phyloP scores from a whole-genome alignment of 2,113 vertebrate species.

The Gasterosteus aculeatus region DNA sequence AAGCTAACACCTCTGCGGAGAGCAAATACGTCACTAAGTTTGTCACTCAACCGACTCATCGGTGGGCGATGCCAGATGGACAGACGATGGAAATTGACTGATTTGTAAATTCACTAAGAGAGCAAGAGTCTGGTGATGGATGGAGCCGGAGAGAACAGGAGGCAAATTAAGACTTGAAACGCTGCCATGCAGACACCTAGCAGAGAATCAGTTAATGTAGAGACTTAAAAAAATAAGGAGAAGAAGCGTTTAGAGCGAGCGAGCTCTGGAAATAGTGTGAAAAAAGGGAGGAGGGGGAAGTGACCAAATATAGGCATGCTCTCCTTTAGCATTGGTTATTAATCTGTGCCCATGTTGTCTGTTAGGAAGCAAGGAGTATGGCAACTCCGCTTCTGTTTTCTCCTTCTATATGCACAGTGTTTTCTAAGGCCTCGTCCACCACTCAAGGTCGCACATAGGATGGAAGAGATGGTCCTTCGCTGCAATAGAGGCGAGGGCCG shows the following conservation, averaged over 20 bases:
- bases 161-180: conserved; percentile 30
- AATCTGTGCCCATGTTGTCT: background rate
- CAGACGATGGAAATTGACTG: conserved; percentile 43
- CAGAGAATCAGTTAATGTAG: conserved; percentile 1
- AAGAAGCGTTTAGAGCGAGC: background rate
- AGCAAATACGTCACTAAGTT: conserved; percentile 72
- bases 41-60: conserved; percentile 63
- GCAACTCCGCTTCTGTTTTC: background rate
- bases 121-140: conserved; percentile 33
- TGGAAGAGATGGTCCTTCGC: conserved; percentile 1
- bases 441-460: conserved; percentile 14
- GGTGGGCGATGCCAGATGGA: conserved; percentile 55
- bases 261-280: background rate
- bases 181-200: background rate
- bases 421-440: conserved; percentile 16
- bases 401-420: background rate
- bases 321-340: background rate
- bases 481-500: conserved; percentile 35
- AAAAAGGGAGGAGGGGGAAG: conserved; percentile 20
- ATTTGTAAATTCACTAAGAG: conserved; percentile 60
- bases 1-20: conserved; percentile 58
- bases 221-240: conserved; percentile 7
- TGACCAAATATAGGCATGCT: conserved; percentile 22
- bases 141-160: background rate
- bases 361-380: conserved; percentile 6